Evolutionary conservation across 2,888 invertebrate genomes (phyloP), one percentile per base, ranked within the genome.

Genomic region (Nyleta sp.): DNA sequence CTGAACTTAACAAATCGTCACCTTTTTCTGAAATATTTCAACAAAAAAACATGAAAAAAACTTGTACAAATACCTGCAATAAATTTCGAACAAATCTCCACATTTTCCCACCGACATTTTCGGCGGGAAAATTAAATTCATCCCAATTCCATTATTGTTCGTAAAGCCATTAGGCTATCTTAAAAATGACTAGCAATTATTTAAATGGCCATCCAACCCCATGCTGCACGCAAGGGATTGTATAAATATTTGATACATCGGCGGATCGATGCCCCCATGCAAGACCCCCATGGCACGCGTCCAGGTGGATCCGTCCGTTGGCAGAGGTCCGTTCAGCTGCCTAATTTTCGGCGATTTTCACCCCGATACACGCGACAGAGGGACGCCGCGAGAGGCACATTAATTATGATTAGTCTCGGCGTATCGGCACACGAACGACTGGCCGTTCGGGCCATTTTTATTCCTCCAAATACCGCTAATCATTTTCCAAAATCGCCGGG

Each of bases 281-380:
- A n/a, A 67, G 80, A 80, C 80, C 80, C 75, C 80, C 78, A 78
- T 53, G 83, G 83, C 84, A 85, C 83, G 83, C 83, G 84, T 85
- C 88, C 89, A 88, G 88, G 88, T 89, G 87, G 85, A 86, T 85
- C 76, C 80, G 86, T 87, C 84, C 88, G 88, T 89, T 88, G 83
- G 78, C 46, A 17, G 55, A 76, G 75, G 65, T 62, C 52, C 65
- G 64, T 65, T 87, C 88, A 88, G 88, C 88, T 88, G 87, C 74
- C 86, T 88, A 88, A 88, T 87, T 86, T 86, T 82, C 80, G 79
- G 83, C 67, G 83, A 85, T 84, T 83, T 73, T 80, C 55, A 65
- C 75, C 73, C 79, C 71, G 71, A 77, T 64, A 74, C 78, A 78
- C 80, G 74, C 70, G 78, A 77, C 70, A 52, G 10, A 24, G 64